phyloP scores from a whole-genome alignment of 2,888 invertebrate genomes.

The Drosophila nr. perissopoda region DNA sequence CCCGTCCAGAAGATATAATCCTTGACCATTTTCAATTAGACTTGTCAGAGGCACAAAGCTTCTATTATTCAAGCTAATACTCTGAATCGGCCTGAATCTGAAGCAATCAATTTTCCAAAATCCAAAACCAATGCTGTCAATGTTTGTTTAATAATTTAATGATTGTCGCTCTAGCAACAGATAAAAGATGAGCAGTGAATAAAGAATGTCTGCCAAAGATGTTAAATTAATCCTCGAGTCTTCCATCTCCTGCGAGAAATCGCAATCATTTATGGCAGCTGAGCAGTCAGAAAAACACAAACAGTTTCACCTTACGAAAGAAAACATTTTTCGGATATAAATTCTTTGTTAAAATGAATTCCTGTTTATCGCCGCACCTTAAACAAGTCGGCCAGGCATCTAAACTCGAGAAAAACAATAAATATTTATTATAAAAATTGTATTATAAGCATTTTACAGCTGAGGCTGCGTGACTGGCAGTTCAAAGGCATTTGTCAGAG shows the following conservation, averaged over 20 bases:
- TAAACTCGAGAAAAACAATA: not conserved
- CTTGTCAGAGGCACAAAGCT: not conserved
- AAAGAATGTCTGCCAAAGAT: no score
- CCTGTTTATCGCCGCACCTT: not conserved
- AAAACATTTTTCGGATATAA: not conserved
- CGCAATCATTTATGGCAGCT: not conserved
- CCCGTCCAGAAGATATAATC: not conserved
- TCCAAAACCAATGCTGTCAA: not conserved
- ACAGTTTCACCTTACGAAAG: not conserved
- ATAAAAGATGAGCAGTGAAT: not conserved
- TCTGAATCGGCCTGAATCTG: not conserved
- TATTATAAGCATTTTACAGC: constrained; percentile 2
- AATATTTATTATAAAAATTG: constrained; percentile 1
- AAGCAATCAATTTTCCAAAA: not conserved
- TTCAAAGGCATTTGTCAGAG: not conserved
- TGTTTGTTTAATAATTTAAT: not conserved
- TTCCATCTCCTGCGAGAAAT: not conserved
- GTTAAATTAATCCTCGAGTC: not conserved
- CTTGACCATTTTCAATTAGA: not conserved
- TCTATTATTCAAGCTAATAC: not conserved
- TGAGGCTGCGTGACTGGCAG: not conserved
- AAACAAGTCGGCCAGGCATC: not conserved
- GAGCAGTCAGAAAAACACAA: not conserved
- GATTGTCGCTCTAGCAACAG: not conserved
- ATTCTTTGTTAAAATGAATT: not conserved